Evolutionary conservation across 2,113 vertebrate species (phyloP).

Genomic region (Entosphenus tridentatus): DNA sequence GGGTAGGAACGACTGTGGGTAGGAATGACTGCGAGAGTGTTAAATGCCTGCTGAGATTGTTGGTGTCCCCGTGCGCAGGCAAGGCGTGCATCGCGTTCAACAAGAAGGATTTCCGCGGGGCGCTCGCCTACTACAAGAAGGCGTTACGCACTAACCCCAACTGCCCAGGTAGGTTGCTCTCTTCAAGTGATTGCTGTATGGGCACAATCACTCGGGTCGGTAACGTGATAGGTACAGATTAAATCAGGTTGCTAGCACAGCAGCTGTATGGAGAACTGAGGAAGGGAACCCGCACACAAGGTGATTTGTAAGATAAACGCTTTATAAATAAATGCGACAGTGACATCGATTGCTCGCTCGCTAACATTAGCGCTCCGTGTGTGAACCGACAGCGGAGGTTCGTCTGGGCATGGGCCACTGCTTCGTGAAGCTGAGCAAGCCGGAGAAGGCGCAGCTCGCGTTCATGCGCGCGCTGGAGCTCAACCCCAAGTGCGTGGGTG

Average conservation of each 20-base stretch:
- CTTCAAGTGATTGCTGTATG: neutral
- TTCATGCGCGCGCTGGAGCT: conserved; percentile 81
- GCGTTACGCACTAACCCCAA: conserved; percentile 85
- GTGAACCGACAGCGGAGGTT: conserved; percentile 48
- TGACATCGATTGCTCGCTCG: too few species aligned
- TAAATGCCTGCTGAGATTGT: too few species aligned
- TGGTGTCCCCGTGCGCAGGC: conserved; percentile 24
- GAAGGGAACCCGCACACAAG: too few species aligned
- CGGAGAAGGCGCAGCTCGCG: conserved; percentile 81
- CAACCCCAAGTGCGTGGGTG: conserved; percentile 85
- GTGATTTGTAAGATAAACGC: too few species aligned
- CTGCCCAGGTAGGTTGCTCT: conserved; percentile 49
- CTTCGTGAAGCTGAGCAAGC: conserved; percentile 84
- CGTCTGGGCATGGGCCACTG: conserved; percentile 93
- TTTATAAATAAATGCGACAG: too few species aligned
- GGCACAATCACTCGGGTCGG: too few species aligned
- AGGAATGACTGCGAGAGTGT: too few species aligned
- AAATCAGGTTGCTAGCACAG: too few species aligned
- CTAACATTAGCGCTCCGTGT: too few species aligned
- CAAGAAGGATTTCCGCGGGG: conserved; percentile 93
- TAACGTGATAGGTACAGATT: too few species aligned
- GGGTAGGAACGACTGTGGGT: too few species aligned
- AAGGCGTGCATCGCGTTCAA: conserved; percentile 98
- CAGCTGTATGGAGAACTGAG: too few species aligned
- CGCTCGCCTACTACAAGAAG: conserved; percentile 95